These are phyloP conservation scores for Pseudoatta argentina DNA, from an alignment of 1,140 invertebrate species.

Conservation along the genomic window DNA sequence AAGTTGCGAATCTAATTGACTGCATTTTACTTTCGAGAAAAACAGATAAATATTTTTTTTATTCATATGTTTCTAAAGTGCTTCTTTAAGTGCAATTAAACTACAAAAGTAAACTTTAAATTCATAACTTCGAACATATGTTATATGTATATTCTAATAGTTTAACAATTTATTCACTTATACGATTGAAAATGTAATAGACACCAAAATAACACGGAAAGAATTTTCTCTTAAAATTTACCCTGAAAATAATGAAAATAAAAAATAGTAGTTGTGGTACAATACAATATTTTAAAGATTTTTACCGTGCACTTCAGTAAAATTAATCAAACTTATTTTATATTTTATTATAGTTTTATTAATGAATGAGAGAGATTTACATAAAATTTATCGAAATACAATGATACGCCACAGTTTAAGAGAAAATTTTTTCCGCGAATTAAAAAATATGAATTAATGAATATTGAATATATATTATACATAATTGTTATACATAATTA, in stretches of 20 bases:
- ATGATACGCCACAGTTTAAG: no score
- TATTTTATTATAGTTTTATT: no score
- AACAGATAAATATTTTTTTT: background rate
- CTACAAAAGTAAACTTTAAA: constrained; percentile 23
- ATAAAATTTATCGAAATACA: no score
- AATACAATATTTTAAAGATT: no score
- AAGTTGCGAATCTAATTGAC: background rate
- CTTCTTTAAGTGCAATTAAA: background rate
- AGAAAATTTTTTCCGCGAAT: no score
- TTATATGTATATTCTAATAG: background rate
- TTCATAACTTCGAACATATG: background rate
- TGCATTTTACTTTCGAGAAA: background rate
- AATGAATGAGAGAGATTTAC: no score
- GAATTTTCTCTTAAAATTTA: no score
- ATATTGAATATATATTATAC: background rate
- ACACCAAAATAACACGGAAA: background rate
- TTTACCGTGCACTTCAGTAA: no score
- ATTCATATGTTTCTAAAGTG: constrained; percentile 20
- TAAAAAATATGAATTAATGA: background rate
- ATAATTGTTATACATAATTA: background rate
- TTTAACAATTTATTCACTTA: background rate
- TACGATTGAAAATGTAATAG: background rate
- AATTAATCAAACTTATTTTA: no score
- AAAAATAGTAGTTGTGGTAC: no score
- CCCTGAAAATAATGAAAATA: no score